Evolutionary conservation across 2,113 vertebrate genomes (phyloP).

Genomic region (Hemicordylus capensis): DNA sequence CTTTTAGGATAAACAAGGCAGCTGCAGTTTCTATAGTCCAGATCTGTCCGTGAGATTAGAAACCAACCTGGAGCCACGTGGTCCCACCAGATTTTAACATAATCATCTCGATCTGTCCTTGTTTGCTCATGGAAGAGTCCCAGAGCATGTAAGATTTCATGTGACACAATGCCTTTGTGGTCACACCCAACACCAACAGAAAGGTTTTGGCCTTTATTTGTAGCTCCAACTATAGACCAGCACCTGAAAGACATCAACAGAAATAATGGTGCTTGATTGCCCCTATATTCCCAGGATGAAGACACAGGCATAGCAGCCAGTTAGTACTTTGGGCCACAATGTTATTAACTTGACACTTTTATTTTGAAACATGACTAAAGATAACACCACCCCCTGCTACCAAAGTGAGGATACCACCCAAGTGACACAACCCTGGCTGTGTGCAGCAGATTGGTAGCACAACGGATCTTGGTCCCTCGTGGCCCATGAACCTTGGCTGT

Average conservation of each 20-base stretch:
- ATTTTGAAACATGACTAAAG: too few species aligned
- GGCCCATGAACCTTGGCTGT: too few species aligned
- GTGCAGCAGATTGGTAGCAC: too few species aligned
- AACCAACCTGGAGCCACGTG: constrained; percentile 81
- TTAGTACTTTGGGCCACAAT: too few species aligned
- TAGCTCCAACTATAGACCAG: constrained; percentile 88
- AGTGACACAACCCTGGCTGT: too few species aligned
- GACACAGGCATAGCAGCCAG: too few species aligned
- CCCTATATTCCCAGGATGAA: background rate
- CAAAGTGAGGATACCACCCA: too few species aligned
- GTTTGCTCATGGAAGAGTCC: constrained; percentile 94
- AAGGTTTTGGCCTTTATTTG: constrained; percentile 83
- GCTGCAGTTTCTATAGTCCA: background rate
- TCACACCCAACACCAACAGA: constrained; percentile 87
- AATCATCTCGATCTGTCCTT: constrained; percentile 88
- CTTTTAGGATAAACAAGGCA: background rate
- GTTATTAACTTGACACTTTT: too few species aligned
- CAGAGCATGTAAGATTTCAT: constrained; percentile 88
- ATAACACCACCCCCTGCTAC: too few species aligned
- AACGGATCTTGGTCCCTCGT: too few species aligned
- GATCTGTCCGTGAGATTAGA: background rate
- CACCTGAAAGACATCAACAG: constrained; percentile 75
- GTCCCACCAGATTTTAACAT: constrained; percentile 88
- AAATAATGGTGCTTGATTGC: background rate
- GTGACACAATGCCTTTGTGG: constrained; percentile 86